phyloP scores from a whole-genome alignment of 2,888 invertebrate species.

The Campopleginae sp. region DNA sequence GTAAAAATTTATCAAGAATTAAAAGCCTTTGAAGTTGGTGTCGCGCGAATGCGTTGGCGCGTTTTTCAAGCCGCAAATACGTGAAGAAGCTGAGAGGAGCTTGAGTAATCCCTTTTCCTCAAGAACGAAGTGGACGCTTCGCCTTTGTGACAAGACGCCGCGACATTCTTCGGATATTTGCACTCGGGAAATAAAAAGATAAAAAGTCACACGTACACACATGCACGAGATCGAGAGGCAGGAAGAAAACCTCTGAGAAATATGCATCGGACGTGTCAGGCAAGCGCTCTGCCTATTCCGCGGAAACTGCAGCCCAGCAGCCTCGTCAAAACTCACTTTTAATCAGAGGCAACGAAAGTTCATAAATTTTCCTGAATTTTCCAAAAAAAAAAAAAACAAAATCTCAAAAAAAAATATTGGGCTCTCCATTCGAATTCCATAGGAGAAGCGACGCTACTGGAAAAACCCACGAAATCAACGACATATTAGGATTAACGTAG shows the following conservation, averaged over 20 bases:
- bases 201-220: not conserved
- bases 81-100: slow-evolving; percentile 13
- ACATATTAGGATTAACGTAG: slow-evolving; percentile 36
- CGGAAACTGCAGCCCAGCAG: not conserved
- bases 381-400: not conserved
- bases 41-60: not conserved
- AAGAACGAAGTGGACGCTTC: slow-evolving; percentile 32
- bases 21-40: not conserved
- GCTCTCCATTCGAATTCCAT: not conserved
- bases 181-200: slow-evolving; percentile 15
- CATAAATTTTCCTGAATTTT: not conserved
- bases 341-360: not conserved
- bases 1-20: not conserved
- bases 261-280: slow-evolving; percentile 8
- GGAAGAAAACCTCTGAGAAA: slow-evolving; percentile 3
- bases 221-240: slow-evolving; percentile 1
- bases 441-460: not conserved
- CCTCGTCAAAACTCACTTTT: not conserved
- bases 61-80: slow-evolving; percentile 23
- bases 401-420: not conserved
- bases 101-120: not conserved
- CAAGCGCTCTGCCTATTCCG: not conserved
- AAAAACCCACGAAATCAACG: not conserved
- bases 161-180: slow-evolving; percentile 46
- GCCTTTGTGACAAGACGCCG: slow-evolving; percentile 56